Conservation (phyloP, 1,140 invertebrate species). For the Meloidogyne exigua region DNA sequence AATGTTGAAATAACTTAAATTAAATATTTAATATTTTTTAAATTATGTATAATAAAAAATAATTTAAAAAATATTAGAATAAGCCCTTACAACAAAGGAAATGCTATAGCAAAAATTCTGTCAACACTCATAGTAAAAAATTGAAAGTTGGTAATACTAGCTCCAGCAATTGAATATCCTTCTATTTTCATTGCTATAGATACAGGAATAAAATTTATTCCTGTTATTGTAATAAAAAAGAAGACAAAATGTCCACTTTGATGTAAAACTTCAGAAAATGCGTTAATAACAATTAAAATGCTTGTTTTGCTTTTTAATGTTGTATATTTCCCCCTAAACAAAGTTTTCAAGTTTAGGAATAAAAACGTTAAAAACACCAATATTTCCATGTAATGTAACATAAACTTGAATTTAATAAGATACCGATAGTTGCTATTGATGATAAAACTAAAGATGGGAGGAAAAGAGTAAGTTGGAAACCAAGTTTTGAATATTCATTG, state of each 20-base stretch:
- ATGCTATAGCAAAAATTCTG: background rate
- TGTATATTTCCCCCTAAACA: background rate
- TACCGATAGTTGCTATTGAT: background rate
- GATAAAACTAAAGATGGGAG: background rate
- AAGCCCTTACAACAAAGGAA: background rate
- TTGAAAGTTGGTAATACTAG: background rate
- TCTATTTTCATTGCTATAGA: background rate
- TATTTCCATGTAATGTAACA: constrained; percentile 1
- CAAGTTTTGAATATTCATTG: background rate
- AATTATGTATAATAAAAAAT: too few species aligned
- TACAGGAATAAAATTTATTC: constrained; percentile 7
- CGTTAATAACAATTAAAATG: background rate
- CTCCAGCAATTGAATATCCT: too few species aligned
- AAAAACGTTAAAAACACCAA: background rate
- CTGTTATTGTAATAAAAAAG: constrained; percentile 3
- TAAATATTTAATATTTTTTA: too few species aligned
- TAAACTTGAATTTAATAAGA: background rate
- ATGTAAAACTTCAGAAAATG: constrained; percentile 9
- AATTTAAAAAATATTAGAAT: background rate
- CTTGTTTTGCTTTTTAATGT: background rate
- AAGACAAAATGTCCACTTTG: constrained; percentile 11
- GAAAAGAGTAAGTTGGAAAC: background rate
- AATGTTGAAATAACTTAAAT: background rate
- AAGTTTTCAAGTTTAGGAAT: background rate
- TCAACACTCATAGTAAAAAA: background rate